Conservation (phyloP, 1,140 invertebrate species). For the Brachionus asplanchnoidis region DNA sequence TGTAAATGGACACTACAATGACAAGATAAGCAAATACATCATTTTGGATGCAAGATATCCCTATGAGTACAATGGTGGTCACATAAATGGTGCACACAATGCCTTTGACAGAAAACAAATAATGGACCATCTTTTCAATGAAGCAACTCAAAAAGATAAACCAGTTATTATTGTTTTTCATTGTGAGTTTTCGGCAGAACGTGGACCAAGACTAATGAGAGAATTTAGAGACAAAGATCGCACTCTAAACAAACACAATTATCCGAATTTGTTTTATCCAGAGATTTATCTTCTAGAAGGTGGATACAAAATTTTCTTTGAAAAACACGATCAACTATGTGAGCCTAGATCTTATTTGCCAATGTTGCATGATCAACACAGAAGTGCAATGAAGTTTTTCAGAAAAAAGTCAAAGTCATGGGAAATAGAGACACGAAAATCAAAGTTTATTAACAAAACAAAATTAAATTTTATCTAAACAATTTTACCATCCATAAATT, state of each 20-base stretch:
- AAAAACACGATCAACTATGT: slow-evolving; percentile 49
- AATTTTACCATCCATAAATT: background rate
- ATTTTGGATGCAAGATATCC: slow-evolving; percentile 73
- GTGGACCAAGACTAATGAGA: slow-evolving; percentile 72
- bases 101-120: slow-evolving; percentile 73
- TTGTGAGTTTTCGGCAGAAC: slow-evolving; percentile 92
- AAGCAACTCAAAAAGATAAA: slow-evolving; percentile 54
- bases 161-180: slow-evolving; percentile 87
- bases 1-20: background rate
- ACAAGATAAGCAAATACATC: background rate
- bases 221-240: slow-evolving; percentile 74
- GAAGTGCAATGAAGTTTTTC: slow-evolving; percentile 10
- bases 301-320: slow-evolving; percentile 86
- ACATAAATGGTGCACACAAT: slow-evolving; percentile 76
- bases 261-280: slow-evolving; percentile 82
- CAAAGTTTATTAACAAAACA: background rate
- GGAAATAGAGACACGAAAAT: background rate
- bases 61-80: slow-evolving; percentile 90
- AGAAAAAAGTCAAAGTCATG: slow-evolving; percentile 17
- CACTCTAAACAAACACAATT: slow-evolving; percentile 71
- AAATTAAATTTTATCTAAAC: background rate
- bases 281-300: slow-evolving; percentile 89
- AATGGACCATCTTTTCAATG: slow-evolving; percentile 59
- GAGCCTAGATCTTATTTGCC: slow-evolving; percentile 1
- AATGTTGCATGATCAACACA: slow-evolving; percentile 4